Evolutionary conservation across 1,140 invertebrate species (phyloP).

Genomic region (Polypedilum vanderplanki): DNA sequence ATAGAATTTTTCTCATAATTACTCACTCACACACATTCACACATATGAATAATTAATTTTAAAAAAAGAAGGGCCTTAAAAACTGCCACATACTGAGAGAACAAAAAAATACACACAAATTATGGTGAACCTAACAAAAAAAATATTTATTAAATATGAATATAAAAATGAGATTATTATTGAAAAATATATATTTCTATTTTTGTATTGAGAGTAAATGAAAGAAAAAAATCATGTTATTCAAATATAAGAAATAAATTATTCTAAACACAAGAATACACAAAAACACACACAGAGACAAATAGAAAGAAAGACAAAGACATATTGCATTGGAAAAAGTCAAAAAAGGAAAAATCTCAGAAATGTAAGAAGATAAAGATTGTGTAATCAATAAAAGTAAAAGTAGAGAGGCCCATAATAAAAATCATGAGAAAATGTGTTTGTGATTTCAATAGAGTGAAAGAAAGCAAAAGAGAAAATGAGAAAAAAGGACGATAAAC

Average conservation of each 20-base stretch:
- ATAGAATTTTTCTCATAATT: no score
- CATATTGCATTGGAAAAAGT: no score
- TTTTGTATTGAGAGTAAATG: background rate
- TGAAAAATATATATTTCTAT: constrained; percentile 28
- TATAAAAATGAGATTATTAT: constrained; percentile 22
- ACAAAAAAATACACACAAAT: background rate
- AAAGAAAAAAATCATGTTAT: constrained; percentile 18
- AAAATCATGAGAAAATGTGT: background rate
- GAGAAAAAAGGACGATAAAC: constrained; percentile 2
- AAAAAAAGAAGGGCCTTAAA: constrained; percentile 16
- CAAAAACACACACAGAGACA: background rate
- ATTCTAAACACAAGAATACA: background rate
- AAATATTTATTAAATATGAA: constrained; percentile 21
- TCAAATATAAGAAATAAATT: constrained; percentile 22
- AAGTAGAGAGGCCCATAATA: no score
- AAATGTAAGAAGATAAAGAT: background rate
- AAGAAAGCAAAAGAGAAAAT: background rate
- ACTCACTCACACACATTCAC: background rate
- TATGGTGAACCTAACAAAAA: constrained; percentile 19
- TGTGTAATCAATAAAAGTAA: no score
- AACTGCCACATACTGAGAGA: constrained; percentile 23
- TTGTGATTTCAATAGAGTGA: background rate
- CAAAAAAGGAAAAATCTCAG: background rate
- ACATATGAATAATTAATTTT: background rate
- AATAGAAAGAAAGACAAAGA: no score